Evolutionary conservation across 2,888 invertebrate genomes (phyloP), one percentile per base, ranked within the genome.

Genomic region (Poecilobothrus nobilitatus): DNA sequence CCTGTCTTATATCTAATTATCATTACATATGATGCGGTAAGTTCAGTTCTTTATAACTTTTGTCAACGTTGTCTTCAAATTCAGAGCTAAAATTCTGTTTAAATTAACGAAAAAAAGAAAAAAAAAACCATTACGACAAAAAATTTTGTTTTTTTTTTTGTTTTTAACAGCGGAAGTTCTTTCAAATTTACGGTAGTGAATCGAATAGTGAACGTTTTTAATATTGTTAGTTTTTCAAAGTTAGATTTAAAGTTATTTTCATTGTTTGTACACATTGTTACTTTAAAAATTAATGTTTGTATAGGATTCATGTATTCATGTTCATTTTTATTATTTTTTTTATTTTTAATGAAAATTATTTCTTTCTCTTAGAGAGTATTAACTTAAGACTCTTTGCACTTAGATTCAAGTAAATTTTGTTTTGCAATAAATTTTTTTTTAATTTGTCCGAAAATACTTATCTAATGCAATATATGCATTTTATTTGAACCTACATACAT

Each of bases 121-220:
- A 53, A 53, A 15, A 53, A 53, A 53, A 53, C 18, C 5, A 5
- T 27, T n/a, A 18, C 53, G n/a, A 18, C 37, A 15, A 41, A 41
- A 6, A 53, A 3, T 53, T n/a, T 18, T n/a, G 15, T 53, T 53
- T 53, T 53, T 44, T 44, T 6, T 44, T 44, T 44, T 9, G 6
- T 44, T 44, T 53, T n/a, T 53, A 18, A 53, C 18, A 53, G 53
- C 53, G 53, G 53, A 53, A 53, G 53, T 53, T 53, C 53, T 53
- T 53, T 53, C 27, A 53, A 53, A 53, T 53, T 53, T 53, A 53
- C 53, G 53, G 53, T 53, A 53, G 18, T n/a, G 53, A 53, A 18
- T 53, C 53, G 18, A 53, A 15, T 53, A 15, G 53, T 53, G 15
- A 53, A 53, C 37, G 37, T 53, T n/a, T 53, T 12, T 18, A 53